These are phyloP conservation scores for Tonatia bakeri DNA, from an alignment of 2,113 vertebrate genomes.

Conservation along the genomic window DNA sequence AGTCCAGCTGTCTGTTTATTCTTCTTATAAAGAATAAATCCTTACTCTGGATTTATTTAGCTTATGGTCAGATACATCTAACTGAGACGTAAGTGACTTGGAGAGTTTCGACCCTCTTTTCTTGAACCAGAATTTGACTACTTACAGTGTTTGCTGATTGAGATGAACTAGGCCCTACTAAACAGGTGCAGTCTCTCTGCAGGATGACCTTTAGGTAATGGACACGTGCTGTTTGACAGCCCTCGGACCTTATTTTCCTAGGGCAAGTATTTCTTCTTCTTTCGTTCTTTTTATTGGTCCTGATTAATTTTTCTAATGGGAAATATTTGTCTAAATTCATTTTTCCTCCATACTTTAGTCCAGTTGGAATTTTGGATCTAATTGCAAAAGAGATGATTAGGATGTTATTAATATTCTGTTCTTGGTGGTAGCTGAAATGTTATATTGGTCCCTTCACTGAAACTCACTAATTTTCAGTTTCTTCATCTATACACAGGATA, in stretches of 20 bases:
- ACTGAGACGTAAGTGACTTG: not conserved
- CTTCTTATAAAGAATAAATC: not conserved
- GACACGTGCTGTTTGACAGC: not conserved
- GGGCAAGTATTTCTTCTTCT: not conserved
- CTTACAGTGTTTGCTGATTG: not conserved
- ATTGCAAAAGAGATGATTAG: not conserved
- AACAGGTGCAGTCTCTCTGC: not conserved
- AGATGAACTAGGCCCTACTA: not conserved
- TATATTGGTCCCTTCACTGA: not conserved
- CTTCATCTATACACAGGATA: not conserved
- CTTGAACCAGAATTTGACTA: not conserved
- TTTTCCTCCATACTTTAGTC: not conserved
- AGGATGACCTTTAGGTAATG: not conserved
- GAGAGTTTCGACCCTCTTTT: not conserved
- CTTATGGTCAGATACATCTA: not conserved
- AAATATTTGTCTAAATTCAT: not conserved
- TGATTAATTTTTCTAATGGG: not conserved
- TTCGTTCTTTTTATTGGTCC: not conserved
- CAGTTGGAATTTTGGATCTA: not conserved
- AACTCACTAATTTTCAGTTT: not conserved
- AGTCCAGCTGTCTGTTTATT: not conserved
- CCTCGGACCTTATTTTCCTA: not conserved
- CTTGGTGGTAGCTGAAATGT: not conserved
- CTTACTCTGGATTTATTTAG: not conserved
- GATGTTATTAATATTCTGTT: not conserved